phyloP scores from a whole-genome alignment of 2,888 invertebrate genomes.

The Phengaris arion region DNA sequence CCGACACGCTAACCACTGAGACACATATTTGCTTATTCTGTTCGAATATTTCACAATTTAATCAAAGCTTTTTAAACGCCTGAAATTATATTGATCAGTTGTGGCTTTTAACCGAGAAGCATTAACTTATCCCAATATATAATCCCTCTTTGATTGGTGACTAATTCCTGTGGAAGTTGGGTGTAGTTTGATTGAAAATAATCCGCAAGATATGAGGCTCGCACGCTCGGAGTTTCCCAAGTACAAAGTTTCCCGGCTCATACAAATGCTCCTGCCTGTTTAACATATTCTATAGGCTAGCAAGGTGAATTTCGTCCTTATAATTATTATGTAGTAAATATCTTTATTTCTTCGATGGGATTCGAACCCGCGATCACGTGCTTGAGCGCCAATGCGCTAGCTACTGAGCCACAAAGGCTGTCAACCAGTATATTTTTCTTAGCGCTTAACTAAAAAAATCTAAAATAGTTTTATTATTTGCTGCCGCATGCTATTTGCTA shows the following conservation, averaged over 20 bases:
- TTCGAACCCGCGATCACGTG: no score
- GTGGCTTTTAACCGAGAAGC: not conserved
- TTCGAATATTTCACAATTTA: not conserved
- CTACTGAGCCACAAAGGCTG: no score
- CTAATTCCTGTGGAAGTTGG: not conserved
- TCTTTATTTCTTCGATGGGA: no score
- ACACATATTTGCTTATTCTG: no score
- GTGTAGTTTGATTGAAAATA: constrained; percentile 16
- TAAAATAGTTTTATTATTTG: no score
- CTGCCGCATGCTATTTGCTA: no score
- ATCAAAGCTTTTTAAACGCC: not conserved
- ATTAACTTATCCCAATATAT: not conserved
- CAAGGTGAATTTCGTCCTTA: not conserved
- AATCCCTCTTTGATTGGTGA: not conserved
- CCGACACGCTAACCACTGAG: no score
- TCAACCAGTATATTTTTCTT: no score
- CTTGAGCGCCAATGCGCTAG: no score
- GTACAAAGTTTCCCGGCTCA: not conserved
- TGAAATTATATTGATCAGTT: not conserved
- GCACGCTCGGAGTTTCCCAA: not conserved
- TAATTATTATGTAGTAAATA: not conserved
- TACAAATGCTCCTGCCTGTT: not conserved
- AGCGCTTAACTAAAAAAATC: no score
- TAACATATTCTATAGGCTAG: not conserved
- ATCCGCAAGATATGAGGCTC: constrained; percentile 9